Evolutionary conservation across 2,888 invertebrate genomes (phyloP).

Genomic region (Phorcus lineatus): DNA sequence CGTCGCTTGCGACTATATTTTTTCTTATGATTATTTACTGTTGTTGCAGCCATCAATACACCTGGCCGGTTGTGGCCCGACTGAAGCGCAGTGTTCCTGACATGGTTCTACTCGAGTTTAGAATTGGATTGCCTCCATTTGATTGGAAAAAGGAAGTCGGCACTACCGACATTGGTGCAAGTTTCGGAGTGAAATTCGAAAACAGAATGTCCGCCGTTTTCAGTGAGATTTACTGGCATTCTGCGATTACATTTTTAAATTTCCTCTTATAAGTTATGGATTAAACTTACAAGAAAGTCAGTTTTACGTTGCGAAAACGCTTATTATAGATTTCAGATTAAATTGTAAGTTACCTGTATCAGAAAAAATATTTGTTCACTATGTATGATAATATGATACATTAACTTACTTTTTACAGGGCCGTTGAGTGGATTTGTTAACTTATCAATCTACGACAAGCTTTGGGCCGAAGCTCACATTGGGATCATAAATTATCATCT

Average conservation of each 20-base stretch:
- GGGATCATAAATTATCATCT: slow-evolving; percentile 45
- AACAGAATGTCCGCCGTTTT: slow-evolving; percentile 35
- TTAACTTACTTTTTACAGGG: slow-evolving; percentile 24
- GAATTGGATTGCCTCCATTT: slow-evolving; percentile 43
- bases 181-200: slow-evolving; percentile 49
- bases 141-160: slow-evolving; percentile 54
- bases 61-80: slow-evolving; percentile 42
- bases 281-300: neutral
- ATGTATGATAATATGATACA: too few relatives aligned
- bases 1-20: too few relatives aligned
- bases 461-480: slow-evolving; percentile 50
- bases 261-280: neutral
- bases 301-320: too few relatives aligned
- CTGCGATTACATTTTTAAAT: too few relatives aligned
- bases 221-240: slow-evolving; percentile 31
- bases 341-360: too few relatives aligned
- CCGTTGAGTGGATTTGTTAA: slow-evolving; percentile 44
- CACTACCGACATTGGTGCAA: slow-evolving; percentile 46
- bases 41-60: slow-evolving; percentile 36
- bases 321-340: too few relatives aligned
- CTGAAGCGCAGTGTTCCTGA: slow-evolving; percentile 36
- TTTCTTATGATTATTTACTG: too few relatives aligned
- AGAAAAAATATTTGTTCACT: too few relatives aligned
- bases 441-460: slow-evolving; percentile 48
- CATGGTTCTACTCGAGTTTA: slow-evolving; percentile 38